Conservation (phyloP, 1,140 invertebrate genomes). For the Anthonomus grandis region DNA sequence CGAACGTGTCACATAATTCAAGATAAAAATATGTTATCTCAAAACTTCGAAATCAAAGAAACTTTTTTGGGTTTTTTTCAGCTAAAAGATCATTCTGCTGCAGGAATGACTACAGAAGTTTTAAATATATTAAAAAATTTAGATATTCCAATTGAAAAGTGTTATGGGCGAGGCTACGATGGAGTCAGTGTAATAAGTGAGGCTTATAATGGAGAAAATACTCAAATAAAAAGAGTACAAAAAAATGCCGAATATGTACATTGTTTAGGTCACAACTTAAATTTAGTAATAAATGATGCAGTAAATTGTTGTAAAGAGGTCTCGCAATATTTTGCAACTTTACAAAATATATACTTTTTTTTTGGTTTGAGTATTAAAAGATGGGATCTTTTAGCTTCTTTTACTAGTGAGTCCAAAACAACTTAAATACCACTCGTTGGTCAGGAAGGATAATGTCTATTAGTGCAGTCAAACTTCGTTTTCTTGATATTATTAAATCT, state of each 20-base stretch:
- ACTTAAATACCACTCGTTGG: too few relatives aligned
- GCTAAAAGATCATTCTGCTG: neutral
- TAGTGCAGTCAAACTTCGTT: too few relatives aligned
- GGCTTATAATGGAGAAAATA: neutral
- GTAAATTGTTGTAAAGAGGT: too few relatives aligned
- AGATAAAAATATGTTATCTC: neutral
- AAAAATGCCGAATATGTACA: neutral
- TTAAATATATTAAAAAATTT: neutral
- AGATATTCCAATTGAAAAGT: neutral
- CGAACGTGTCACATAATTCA: neutral
- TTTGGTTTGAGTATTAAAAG: neutral
- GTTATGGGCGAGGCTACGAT: neutral
- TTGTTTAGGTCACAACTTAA: constrained; percentile 4
- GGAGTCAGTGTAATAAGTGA: neutral
- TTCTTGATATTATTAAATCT: too few relatives aligned
- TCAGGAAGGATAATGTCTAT: too few relatives aligned
- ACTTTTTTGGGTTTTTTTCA: too few relatives aligned
- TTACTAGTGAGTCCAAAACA: too few relatives aligned
- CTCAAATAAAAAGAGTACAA: neutral
- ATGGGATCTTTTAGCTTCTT: too few relatives aligned
- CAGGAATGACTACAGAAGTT: neutral
- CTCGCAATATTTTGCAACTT: too few relatives aligned
- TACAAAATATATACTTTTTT: too few relatives aligned
- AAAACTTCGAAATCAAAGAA: neutral
- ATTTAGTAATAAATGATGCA: too few relatives aligned